These are phyloP conservation scores for Todiramphus saurophagus DNA, from an alignment of 2,113 vertebrate species.

Conservation along the genomic window DNA sequence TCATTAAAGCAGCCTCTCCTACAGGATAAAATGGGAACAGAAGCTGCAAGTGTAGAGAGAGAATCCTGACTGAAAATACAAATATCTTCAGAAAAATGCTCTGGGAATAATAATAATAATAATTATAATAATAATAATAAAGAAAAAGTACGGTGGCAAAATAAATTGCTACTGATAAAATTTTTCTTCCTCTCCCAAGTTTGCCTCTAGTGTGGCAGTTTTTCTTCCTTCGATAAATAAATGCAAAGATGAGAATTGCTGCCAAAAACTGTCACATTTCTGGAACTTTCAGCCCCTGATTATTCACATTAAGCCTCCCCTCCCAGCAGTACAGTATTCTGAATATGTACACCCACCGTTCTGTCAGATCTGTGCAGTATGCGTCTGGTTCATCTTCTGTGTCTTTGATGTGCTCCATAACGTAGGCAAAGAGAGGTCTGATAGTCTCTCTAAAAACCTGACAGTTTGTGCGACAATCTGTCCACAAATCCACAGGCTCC, in stretches of 20 bases:
- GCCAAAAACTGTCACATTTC: conserved; percentile 70
- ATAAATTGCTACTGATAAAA: conserved; percentile 48
- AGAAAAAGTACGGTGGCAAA: conserved; percentile 29
- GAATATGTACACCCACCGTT: conserved; percentile 67
- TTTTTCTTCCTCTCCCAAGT: conserved; percentile 55
- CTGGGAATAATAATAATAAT: conserved; percentile 45
- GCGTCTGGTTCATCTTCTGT: conserved; percentile 64
- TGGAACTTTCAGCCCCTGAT: conserved; percentile 68
- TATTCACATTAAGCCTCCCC: conserved; percentile 56
- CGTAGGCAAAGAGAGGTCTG: conserved; percentile 60
- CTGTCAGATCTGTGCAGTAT: conserved; percentile 68
- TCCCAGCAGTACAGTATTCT: conserved; percentile 4
- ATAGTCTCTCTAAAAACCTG: conserved; percentile 80
- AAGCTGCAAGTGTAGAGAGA: neutral
- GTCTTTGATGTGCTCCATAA: conserved; percentile 55
- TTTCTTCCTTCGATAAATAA: conserved; percentile 59
- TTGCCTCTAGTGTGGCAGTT: conserved; percentile 59
- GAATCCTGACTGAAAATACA: conserved; percentile 38
- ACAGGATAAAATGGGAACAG: neutral
- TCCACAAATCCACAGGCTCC: conserved; percentile 54
- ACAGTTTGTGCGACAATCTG: conserved; percentile 78
- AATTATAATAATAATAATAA: conserved; percentile 36
- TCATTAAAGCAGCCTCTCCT: conserved; percentile 48
- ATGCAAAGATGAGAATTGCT: conserved; percentile 59
- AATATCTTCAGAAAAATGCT: conserved; percentile 52